Percentiles rank a stretch among this genome's conserved stretches.
phyloP scores from a whole-genome alignment of 2,888 invertebrate species.

The Ectropis crepuscularia region DNA sequence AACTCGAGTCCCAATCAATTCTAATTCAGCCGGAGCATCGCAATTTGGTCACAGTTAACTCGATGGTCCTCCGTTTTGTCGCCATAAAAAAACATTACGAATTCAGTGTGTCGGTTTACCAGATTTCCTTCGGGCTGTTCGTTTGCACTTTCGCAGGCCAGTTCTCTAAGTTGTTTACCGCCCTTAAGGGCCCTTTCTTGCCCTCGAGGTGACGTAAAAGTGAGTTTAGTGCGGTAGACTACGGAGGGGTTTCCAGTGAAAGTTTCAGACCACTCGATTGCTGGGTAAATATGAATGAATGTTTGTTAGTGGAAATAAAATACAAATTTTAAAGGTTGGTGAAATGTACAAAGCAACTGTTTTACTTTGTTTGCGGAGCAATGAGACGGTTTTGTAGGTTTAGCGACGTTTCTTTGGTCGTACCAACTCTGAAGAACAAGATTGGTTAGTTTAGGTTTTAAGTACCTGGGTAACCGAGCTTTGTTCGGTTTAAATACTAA shows the following conservation, averaged over 20 bases:
- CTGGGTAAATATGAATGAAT: conserved; percentile 21
- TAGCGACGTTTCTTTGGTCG: no score
- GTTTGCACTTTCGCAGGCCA: conserved; percentile 29
- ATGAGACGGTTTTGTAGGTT: neutral
- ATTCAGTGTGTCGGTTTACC: conserved; percentile 31
- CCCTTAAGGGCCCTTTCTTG: conserved; percentile 31
- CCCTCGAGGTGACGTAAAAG: conserved; percentile 31
- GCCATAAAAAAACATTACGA: conserved; percentile 27
- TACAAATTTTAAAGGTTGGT: neutral
- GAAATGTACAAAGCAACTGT: neutral
- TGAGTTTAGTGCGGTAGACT: conserved; percentile 28
- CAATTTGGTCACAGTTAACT: conserved; percentile 11
- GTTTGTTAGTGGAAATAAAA: conserved; percentile 2
- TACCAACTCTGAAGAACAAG: no score
- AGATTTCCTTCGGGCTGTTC: conserved; percentile 30
- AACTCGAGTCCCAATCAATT: conserved; percentile 5
- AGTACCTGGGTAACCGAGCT: no score
- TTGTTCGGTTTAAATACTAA: no score
- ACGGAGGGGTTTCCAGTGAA: conserved; percentile 22
- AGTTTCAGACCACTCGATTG: conserved; percentile 16
- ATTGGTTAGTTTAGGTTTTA: no score
- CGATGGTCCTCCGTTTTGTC: conserved; percentile 19
- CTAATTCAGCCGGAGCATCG: neutral
- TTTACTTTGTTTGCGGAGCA: neutral
- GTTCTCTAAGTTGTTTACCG: conserved; percentile 35